phyloP scores from a whole-genome alignment of 2,113 vertebrate species.

The Brachyistius frenatus region DNA sequence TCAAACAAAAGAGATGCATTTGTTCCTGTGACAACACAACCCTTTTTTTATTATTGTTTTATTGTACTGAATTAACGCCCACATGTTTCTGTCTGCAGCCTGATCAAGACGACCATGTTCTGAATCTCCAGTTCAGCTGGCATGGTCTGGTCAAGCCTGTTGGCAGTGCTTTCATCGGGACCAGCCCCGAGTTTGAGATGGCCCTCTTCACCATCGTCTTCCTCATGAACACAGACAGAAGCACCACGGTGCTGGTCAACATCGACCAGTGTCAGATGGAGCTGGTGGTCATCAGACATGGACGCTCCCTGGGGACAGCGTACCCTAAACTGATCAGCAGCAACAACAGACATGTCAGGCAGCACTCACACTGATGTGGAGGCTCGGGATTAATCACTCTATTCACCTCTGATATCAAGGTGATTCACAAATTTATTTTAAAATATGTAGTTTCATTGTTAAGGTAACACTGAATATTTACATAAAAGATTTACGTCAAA shows the following conservation, averaged over 20 bases:
- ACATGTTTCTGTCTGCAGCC: conserved; percentile 78
- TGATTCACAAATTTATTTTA: neutral
- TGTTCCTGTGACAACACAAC: neutral
- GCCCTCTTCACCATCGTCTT: conserved; percentile 90
- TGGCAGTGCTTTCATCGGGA: conserved; percentile 88
- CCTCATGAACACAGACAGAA: conserved; percentile 83
- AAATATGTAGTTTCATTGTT: neutral
- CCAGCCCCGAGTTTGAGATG: conserved; percentile 90
- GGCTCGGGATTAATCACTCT: too few relatives aligned
- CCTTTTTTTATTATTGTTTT: neutral
- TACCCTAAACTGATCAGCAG: conserved; percentile 89
- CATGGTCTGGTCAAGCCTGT: conserved; percentile 87
- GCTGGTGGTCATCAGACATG: conserved; percentile 85
- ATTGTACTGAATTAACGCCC: neutral
- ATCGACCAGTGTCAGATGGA: conserved; percentile 89
- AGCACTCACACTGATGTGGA: conserved; percentile 42
- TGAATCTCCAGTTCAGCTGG: conserved; percentile 93
- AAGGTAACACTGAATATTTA: neutral
- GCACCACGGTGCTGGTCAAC: conserved; percentile 83
- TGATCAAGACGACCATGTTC: conserved; percentile 88
- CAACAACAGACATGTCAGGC: conserved; percentile 70
- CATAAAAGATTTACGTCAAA: neutral
- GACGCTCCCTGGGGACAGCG: conserved; percentile 86
- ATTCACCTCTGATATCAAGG: neutral
- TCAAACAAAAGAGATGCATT: neutral